Evolutionary conservation across 2,113 vertebrate genomes (phyloP), one percentile per base, ranked within the genome.

Genomic region (Lepidothrix coronata): DNA sequence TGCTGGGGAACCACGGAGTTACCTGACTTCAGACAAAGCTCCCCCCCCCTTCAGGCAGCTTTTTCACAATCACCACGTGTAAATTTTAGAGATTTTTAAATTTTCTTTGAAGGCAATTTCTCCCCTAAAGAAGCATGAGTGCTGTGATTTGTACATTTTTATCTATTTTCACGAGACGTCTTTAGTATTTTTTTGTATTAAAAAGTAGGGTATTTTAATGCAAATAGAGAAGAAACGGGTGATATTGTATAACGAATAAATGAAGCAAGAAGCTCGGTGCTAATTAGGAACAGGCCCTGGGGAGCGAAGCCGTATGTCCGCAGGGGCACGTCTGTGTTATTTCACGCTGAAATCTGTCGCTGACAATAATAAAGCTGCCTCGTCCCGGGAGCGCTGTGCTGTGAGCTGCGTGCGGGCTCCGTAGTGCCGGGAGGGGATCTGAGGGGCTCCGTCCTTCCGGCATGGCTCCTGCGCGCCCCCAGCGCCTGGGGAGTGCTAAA

Each of bases 221-320:
- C 37, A 67, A 18, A 20, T 0, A 14, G 9, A 17, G 15, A 27
- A 63, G 2, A 43, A 39, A 62, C 4, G 30, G 7, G 22, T 37
- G 18, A 15, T 71, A 86, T 57, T 54, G 22, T 63, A 21, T 54
- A 9, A 30, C 4, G 12, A 30, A 8, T 14, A 22, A 7, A 2
- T 16, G 9, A 23, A 27, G 14, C 5, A 4, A 12, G 51, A 5
- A 4, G 6, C 25, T 33, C 14, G 2, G 5, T 24, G 31, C 51
- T 23, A 11, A 1, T 1, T 3, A 12, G 13, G 33, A 13, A 0
- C 9, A 2, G 0, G 11, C 4, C 0, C 2, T 0, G 54, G 17
- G 5, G 21, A 2, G 10, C 9, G 28, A 16, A 44, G 19, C 49
- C 2, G 11, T 1, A 7, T 6, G 17, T 5, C 48, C 2, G 27